Percentiles rank a stretch among this genome's conserved stretches.
Conservation (phyloP, 92 coral and sea anemone genomes). For the Porites cylindrica region DNA sequence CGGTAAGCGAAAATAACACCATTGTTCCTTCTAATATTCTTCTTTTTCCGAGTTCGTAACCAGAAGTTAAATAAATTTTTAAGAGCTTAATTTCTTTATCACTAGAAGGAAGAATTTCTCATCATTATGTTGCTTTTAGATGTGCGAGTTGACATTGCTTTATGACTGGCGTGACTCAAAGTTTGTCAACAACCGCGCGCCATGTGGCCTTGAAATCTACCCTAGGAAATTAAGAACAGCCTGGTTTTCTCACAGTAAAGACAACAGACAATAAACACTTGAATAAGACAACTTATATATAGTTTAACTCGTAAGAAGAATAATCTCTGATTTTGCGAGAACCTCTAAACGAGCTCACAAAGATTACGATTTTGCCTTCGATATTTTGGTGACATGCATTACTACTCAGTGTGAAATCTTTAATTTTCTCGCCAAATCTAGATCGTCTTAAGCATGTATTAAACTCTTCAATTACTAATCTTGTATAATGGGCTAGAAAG, state of each 20-base stretch:
- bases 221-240: background rate
- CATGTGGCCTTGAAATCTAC: no score
- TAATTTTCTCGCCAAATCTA: background rate
- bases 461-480: background rate
- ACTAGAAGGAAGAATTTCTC: no score
- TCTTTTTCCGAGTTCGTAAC: no score
- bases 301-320: background rate
- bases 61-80: no score
- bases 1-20: no score
- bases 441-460: background rate
- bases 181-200: background rate
- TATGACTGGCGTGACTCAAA: no score
- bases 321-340: background rate
- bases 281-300: background rate
- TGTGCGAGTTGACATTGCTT: no score
- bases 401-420: background rate
- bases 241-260: background rate
- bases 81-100: background rate
- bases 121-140: no score
- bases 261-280: background rate
- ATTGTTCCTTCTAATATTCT: no score
- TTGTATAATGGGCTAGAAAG: background rate
- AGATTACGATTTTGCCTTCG: background rate
- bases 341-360: background rate
- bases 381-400: slow-evolving; percentile 13